These are phyloP conservation scores for Neoniphon sammara DNA, from an alignment of 2,797 vertebrate genomes.

Conservation along the genomic window DNA sequence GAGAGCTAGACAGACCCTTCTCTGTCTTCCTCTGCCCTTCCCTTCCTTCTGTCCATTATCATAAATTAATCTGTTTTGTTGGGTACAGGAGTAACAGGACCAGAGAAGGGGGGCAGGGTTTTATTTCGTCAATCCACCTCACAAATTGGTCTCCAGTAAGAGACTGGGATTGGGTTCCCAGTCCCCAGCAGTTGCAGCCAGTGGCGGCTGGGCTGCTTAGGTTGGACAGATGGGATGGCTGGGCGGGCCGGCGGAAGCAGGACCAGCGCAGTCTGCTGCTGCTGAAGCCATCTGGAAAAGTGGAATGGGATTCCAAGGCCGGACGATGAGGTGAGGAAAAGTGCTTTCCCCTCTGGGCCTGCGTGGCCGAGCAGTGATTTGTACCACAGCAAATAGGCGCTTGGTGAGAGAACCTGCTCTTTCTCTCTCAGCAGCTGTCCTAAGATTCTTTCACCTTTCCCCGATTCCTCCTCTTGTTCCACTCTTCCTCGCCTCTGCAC, in stretches of 20 bases:
- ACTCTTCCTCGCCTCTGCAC: conserved; percentile 43
- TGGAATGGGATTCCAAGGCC: conserved; percentile 74
- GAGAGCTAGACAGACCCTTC: conserved; percentile 7
- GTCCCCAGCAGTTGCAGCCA: conserved; percentile 62
- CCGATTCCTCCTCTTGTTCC: conserved; percentile 17
- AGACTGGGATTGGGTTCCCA: conserved; percentile 71
- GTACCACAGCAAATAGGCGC: conserved; percentile 70
- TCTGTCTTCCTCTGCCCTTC: conserved; percentile 5
- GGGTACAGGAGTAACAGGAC: conserved; percentile 31
- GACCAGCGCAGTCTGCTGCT: conserved; percentile 72
- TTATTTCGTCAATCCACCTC: conserved; percentile 66
- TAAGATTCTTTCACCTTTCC: conserved; percentile 57
- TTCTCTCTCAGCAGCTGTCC: conserved; percentile 64
- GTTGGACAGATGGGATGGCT: conserved; percentile 74
- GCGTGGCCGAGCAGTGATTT: conserved; percentile 73
- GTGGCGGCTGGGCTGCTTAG: conserved; percentile 62
- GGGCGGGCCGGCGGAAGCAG: conserved; percentile 75
- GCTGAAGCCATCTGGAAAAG: conserved; percentile 84
- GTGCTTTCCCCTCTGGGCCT: conserved; percentile 80
- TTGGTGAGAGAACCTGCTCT: conserved; percentile 60
- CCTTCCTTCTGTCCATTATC: conserved; percentile 52
- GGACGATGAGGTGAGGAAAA: conserved; percentile 84
- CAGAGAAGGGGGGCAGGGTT: conserved; percentile 52
- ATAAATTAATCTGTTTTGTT: conserved; percentile 70
- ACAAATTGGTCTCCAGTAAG: conserved; percentile 73